Evolutionary conservation across 2,888 invertebrate species (phyloP).

Genomic region (Spodoptera littoralis): DNA sequence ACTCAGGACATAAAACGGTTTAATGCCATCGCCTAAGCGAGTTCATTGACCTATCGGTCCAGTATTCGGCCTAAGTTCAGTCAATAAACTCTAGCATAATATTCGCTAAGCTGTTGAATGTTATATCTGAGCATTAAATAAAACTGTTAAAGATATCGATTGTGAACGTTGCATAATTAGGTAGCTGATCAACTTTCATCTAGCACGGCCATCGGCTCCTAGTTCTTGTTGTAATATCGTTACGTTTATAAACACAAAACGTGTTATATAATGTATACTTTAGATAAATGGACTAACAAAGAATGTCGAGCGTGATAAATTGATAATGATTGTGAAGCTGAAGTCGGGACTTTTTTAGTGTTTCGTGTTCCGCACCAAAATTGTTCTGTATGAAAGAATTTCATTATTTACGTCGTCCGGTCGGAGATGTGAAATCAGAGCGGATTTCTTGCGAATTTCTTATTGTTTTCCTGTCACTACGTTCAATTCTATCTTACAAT

Average conservation of each 20-base stretch:
- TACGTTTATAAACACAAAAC: conserved; percentile 23
- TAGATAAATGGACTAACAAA: conserved; percentile 43
- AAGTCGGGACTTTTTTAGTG: conserved; percentile 27
- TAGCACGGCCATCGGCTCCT: conserved; percentile 19
- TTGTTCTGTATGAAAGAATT: conserved; percentile 33
- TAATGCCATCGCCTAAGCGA: too few relatives aligned
- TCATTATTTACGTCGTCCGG: conserved; percentile 28
- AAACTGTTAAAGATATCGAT: conserved; percentile 2
- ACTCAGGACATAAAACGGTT: too few relatives aligned
- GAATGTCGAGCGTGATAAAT: conserved; percentile 43
- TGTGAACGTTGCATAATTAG: conserved; percentile 24
- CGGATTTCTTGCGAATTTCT: conserved; percentile 11
- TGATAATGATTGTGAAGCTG: conserved; percentile 32
- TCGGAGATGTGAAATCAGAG: conserved; percentile 17
- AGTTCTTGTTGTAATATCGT: conserved; percentile 16
- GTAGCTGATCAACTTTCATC: conserved; percentile 36
- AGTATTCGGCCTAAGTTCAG: neutral
- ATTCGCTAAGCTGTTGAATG: neutral
- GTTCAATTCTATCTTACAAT: conserved; percentile 6
- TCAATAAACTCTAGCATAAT: neutral
- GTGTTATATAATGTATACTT: conserved; percentile 33
- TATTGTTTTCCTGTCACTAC: conserved; percentile 1
- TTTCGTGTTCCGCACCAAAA: conserved; percentile 25
- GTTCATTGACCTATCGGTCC: neutral
- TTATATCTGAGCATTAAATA: conserved; percentile 4